Conservation (phyloP, 2,888 invertebrate species). For the Agrilus mali region DNA sequence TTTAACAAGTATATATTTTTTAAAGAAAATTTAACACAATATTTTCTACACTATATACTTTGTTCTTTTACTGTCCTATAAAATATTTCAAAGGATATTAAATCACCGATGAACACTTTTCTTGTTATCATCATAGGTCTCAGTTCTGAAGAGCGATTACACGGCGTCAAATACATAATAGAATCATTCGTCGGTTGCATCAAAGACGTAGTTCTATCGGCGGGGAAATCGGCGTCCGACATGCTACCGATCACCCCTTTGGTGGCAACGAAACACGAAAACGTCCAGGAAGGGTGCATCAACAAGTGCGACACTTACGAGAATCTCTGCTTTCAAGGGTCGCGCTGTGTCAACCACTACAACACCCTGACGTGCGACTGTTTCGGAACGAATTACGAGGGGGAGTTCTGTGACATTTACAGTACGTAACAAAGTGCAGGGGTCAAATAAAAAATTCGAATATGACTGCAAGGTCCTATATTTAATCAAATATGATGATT, state of each 20-base stretch:
- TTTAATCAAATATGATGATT: too few relatives aligned
- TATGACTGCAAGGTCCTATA: too few relatives aligned
- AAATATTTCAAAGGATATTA: too few relatives aligned
- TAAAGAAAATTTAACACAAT: too few relatives aligned
- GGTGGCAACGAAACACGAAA: slow-evolving; percentile 79
- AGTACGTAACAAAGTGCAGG: slow-evolving; percentile 49
- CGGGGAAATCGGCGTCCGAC: slow-evolving; percentile 76
- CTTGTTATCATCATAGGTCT: slow-evolving; percentile 43
- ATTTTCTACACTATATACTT: too few relatives aligned
- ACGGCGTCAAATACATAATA: slow-evolving; percentile 84
- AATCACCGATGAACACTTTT: too few relatives aligned
- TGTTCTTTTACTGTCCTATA: not conserved
- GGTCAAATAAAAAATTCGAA: too few relatives aligned
- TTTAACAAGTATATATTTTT: too few relatives aligned
- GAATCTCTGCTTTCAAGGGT: slow-evolving; percentile 78
- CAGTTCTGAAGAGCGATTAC: slow-evolving; percentile 76
- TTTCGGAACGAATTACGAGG: slow-evolving; percentile 84
- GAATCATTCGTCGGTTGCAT: slow-evolving; percentile 90
- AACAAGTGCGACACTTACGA: slow-evolving; percentile 70
- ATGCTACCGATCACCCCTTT: slow-evolving; percentile 68
- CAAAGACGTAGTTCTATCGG: slow-evolving; percentile 72
- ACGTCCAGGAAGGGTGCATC: slow-evolving; percentile 79
- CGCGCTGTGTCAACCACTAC: slow-evolving; percentile 85
- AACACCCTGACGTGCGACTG: slow-evolving; percentile 84
- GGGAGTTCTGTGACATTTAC: slow-evolving; percentile 81